Evolutionary conservation across 2,888 invertebrate genomes (phyloP), one percentile per base, ranked within the genome.

Genomic region (Drosophila prolongata): DNA sequence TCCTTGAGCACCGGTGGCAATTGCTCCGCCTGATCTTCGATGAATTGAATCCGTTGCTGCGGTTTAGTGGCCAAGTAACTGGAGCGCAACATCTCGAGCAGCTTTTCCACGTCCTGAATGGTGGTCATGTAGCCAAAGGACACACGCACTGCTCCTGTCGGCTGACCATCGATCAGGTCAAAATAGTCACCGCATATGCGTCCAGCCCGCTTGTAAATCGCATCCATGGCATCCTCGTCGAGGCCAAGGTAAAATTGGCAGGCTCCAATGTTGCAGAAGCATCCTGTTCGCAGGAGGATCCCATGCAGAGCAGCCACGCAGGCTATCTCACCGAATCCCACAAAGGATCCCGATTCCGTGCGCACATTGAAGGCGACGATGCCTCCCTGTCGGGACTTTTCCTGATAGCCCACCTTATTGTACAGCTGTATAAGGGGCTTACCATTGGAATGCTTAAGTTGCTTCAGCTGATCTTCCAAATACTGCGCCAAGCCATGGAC

Each of bases 191-290:
- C 98, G 92, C 98, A 98, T 43, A 96, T 95, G 91, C 98, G 98
- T 0, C 98, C 98, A 3, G 95, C 95, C 0, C 75, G 78, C 93
- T 96, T 94, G 91, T 95, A 97, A 91, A 98, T 96, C 35, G 94
- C 93, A 79, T 95, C 94, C 77, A 98, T 93, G 60, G 96, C 95
- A 13, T 94, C 93, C 56, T 95, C 94, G 0, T 94, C 93, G 9
- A 97, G 93, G 8, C 93, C 92, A 49, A 99, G 93, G 88, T 96
- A 96, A 53, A 95, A 93, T 90, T 98, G 97, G 90, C 99, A 99
- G 2, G 98, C 96, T 13, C 99, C 99, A 1, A 98, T 96, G 93
- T 99, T 99, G 91, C 99, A 99, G 91, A 98, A 98, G 91, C 99
- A 99, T 0, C 99, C 99, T 1, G 98, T 98, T 75, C 99, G 94